A percentile compares a stretch with the other conserved stretches of the same genome.
These are phyloP conservation scores for honey bee (Apis mellifera) DNA, from an alignment of 1,140 invertebrate species.

Conservation along the genomic window DNA sequence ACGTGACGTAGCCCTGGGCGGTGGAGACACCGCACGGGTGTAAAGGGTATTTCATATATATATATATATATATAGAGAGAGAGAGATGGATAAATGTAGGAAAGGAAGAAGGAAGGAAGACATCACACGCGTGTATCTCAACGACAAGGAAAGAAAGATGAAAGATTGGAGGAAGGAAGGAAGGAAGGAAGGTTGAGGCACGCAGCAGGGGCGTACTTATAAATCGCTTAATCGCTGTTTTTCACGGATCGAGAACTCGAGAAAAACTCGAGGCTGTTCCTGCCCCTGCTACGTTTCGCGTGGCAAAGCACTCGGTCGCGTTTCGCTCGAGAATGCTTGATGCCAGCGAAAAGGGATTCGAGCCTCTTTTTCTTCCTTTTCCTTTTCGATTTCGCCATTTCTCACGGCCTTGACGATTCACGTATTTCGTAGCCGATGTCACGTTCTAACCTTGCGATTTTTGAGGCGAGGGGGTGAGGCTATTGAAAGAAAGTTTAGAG, in stretches of 20 bases:
- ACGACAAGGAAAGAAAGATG: background rate
- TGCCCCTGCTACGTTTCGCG: slow-evolving; percentile 8
- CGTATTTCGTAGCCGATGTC: slow-evolving; percentile 2
- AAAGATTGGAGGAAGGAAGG: background rate
- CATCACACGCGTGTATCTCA: background rate
- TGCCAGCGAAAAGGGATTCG: slow-evolving; percentile 58
- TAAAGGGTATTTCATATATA: slow-evolving; percentile 26
- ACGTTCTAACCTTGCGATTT: slow-evolving; percentile 6
- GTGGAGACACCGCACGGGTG: slow-evolving; percentile 4
- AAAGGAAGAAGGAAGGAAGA: background rate
- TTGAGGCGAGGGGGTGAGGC: background rate
- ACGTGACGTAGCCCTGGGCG: slow-evolving; percentile 26
- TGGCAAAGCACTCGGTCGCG: slow-evolving; percentile 25
- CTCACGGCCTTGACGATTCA: slow-evolving; percentile 45
- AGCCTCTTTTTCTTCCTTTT: background rate
- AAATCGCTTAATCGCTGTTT: slow-evolving; percentile 75
- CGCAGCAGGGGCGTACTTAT: slow-evolving; percentile 54
- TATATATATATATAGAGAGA: no score
- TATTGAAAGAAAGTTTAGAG: background rate
- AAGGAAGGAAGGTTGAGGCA: background rate
- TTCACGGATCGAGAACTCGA: slow-evolving; percentile 73
- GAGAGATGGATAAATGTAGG: background rate
- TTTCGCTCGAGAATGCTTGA: slow-evolving; percentile 67
- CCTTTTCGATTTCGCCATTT: slow-evolving; percentile 1
- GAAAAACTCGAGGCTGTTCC: slow-evolving; percentile 62